Evolutionary conservation across 2,888 invertebrate genomes (phyloP), one percentile per base, ranked within the genome.

Genomic region (Aplocera efformata): DNA sequence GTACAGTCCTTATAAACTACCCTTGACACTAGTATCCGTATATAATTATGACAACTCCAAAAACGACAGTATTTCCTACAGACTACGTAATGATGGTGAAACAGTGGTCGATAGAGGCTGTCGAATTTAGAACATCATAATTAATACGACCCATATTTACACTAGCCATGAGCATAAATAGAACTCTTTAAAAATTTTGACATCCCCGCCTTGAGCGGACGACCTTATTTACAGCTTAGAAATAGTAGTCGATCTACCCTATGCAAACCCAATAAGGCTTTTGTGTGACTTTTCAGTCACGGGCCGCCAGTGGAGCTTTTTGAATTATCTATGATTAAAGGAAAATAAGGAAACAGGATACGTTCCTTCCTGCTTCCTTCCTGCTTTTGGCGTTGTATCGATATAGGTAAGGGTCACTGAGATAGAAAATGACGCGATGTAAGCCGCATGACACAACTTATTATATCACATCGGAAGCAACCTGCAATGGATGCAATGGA

Each of bases 171-270:
- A 41, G 10, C 10, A 28, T 36, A 21, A 36, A 45, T 40, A 32
- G 31, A 45, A 36, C 6, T 40, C 10, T 40, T 45, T 28, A 31
- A 9, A 17, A 23, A 21, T 10, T 37, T 24, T 23, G 30, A 1
- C 28, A 23, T 36, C 40, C 35, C 32, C 32, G 32, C 20, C 24
- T n/a, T 22, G 25, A 22, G 42, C 27, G 25, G 35, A 40, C n/a
- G 39, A 39, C n/a, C 17, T 37, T 44, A 39, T 44, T 27, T 44
- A 39, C 39, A 44, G 33, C 32, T 37, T 28, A 34, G 3, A 25
- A 31, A 21, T 31, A 35, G 28, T 35, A 34, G 43, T 24, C 39
- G 7, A 35, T 32, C 24, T 8, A 24, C 27, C 34, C 2, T 32
- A 28, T 23, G 31, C 34, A 1, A 38, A 23, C 34, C 31, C 26